phyloP scores from a whole-genome alignment of 2,888 invertebrate species.

The Noctuana brunneofusca region DNA sequence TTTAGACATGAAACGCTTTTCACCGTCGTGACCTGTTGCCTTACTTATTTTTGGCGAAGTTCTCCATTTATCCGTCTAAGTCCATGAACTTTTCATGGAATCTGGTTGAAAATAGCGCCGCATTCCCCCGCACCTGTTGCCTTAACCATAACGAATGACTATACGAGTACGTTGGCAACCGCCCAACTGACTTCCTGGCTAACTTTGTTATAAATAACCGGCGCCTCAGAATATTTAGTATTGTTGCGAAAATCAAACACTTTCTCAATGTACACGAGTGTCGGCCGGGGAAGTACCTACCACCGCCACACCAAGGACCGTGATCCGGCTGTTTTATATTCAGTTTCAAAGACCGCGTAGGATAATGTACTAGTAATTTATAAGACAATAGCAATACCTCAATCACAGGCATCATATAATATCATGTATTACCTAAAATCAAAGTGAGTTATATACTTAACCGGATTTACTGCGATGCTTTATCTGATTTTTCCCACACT shows the following conservation, averaged over 20 bases:
- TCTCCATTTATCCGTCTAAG: slow-evolving; percentile 17
- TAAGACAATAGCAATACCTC: not conserved
- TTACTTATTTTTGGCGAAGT: slow-evolving; percentile 5
- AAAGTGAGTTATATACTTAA: slow-evolving; percentile 1
- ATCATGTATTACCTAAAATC: not conserved
- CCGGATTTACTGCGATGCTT: slow-evolving; percentile 14
- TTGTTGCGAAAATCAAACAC: not conserved
- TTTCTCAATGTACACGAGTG: no score
- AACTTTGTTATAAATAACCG: not conserved
- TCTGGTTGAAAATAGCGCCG: slow-evolving; percentile 15
- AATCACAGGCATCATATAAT: no score
- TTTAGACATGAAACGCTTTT: not conserved
- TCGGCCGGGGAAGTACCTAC: no score
- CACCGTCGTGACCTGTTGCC: slow-evolving; percentile 7
- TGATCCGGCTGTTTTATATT: no score
- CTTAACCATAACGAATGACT: slow-evolving; percentile 11
- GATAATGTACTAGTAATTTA: not conserved
- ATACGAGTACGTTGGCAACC: slow-evolving; percentile 19
- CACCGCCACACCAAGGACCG: no score
- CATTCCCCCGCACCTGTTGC: slow-evolving; percentile 26
- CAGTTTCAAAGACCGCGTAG: not conserved
- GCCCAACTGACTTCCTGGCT: slow-evolving; percentile 13
- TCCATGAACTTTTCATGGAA: slow-evolving; percentile 23
- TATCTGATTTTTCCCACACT: slow-evolving; percentile 28
- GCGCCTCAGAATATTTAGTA: slow-evolving; percentile 1